Evolutionary conservation across 2,888 invertebrate species (phyloP).

Genomic region (Pterostichus niger): DNA sequence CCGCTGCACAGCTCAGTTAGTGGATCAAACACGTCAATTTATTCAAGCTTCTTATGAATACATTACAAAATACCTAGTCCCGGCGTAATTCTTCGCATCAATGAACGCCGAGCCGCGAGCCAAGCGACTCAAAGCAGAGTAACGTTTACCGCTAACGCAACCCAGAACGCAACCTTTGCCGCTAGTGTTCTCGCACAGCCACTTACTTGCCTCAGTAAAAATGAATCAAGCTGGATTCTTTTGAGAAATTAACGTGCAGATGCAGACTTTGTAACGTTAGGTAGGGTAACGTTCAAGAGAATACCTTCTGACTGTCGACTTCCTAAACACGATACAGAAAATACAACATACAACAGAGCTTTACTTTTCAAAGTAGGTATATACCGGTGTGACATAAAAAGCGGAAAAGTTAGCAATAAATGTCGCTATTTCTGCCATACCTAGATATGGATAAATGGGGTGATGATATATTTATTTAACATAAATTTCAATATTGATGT

Average conservation of each 20-base stretch:
- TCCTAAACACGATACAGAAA: too few species aligned
- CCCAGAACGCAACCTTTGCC: slow-evolving; percentile 21
- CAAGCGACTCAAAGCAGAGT: slow-evolving; percentile 42
- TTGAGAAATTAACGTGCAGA: slow-evolving; percentile 49
- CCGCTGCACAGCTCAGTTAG: slow-evolving; percentile 68
- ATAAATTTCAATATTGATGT: background rate
- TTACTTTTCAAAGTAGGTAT: too few species aligned
- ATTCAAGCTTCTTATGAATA: slow-evolving; percentile 74
- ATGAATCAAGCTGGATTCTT: slow-evolving; percentile 59
- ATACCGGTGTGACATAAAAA: too few species aligned
- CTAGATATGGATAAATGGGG: too few species aligned
- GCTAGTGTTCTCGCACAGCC: slow-evolving; percentile 48
- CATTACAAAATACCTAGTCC: slow-evolving; percentile 70
- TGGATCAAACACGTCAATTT: slow-evolving; percentile 74
- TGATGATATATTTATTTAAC: background rate
- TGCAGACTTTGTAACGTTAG: slow-evolving; percentile 16
- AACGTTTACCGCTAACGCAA: slow-evolving; percentile 46
- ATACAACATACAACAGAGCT: too few species aligned
- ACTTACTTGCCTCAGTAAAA: slow-evolving; percentile 55
- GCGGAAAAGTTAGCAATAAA: too few species aligned
- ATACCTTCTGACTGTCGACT: background rate
- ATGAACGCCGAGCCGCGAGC: slow-evolving; percentile 67
- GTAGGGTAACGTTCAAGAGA: background rate
- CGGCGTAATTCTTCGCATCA: slow-evolving; percentile 70
- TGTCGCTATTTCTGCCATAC: too few species aligned